phyloP scores from a whole-genome alignment of 2,888 invertebrate genomes.

The Didymodactylos carnosus region DNA sequence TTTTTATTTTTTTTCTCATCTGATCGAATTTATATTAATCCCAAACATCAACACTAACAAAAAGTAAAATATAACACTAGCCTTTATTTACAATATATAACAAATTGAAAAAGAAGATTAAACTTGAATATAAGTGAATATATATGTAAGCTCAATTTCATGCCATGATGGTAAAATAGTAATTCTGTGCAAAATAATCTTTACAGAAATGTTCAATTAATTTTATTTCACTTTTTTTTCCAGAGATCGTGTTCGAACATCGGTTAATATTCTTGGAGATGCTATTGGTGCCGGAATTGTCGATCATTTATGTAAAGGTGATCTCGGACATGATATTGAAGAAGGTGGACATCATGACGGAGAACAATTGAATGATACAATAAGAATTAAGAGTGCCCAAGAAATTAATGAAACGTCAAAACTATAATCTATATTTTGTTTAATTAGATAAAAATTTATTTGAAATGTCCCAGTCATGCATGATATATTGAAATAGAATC shows the following conservation, averaged over 20 bases:
- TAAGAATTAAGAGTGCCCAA: background rate
- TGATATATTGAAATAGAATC: background rate
- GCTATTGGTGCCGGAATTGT: conserved; percentile 43
- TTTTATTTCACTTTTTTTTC: background rate
- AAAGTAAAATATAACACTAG: too few species aligned
- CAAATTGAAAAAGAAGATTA: too few species aligned
- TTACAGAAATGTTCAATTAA: too few species aligned
- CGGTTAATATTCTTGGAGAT: conserved; percentile 42
- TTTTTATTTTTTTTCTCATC: too few species aligned
- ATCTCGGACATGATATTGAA: conserved; percentile 29
- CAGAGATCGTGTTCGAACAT: conserved; percentile 41
- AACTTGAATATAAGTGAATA: too few species aligned
- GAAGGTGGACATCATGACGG: conserved; percentile 17
- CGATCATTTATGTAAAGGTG: conserved; percentile 36
- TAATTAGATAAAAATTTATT: background rate
- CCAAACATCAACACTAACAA: too few species aligned
- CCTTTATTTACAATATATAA: too few species aligned
- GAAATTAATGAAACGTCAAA: background rate
- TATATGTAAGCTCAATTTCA: too few species aligned
- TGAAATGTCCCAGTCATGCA: background rate
- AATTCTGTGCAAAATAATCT: too few species aligned
- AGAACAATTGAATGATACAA: background rate
- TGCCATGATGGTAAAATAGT: too few species aligned
- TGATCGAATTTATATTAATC: too few species aligned
- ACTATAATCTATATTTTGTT: too few species aligned